Base-by-base conservation (phyloP, 2,113 vertebrate genomes). In the Pygoscelis antarcticus region DNA sequence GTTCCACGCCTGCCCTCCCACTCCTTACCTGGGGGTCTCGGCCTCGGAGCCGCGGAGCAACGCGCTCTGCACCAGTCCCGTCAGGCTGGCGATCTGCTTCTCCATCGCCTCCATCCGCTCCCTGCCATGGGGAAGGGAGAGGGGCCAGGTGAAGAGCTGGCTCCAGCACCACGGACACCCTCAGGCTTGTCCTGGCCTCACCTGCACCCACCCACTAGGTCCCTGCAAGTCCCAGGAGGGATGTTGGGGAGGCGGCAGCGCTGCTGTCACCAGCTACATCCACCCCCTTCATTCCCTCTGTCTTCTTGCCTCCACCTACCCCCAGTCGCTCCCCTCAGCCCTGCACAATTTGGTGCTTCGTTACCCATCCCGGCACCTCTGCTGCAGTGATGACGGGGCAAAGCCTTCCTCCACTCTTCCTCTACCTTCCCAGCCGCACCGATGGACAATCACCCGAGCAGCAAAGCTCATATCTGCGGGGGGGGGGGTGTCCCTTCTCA, bases 41-140 rank as follows among this genome's bases (percentile, higher is more conserved):
- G 99, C 98, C 97, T 99, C 99, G 1, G 99, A 99, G 26, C 99
- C 99, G 71, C 99, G 98, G 85, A 99, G 99, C 91, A 99, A 97
- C 29, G 99, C 99, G 9, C 99, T 99, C 98, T 99, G 99, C 68
- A 99, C 99, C 91, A 99, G 98, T 66, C 99, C 99, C 0, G 99
- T 99, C 96, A 99, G 98, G 96, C 99, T 99, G 97, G 99, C 99
- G 16, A 99, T 99, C 98, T 99, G 99, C 98, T 99, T 99, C 97
- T 99, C 99, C 99, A 99, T 99, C 12, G 99, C 99, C 92, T 99
- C 99, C 99, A 99, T 99, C 30, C 99, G 98, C 96, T 99, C 99
- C 97, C 99, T 94, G 83, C 17, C 23, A 0, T 2, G 38, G 51
- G 47, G 7, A 58, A 65, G 40, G 58, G 26, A n/a, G 29, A 46